These are phyloP conservation scores for Acanthosoma haemorrhoidale DNA, from an alignment of 2,888 invertebrate genomes.

Conservation along the genomic window DNA sequence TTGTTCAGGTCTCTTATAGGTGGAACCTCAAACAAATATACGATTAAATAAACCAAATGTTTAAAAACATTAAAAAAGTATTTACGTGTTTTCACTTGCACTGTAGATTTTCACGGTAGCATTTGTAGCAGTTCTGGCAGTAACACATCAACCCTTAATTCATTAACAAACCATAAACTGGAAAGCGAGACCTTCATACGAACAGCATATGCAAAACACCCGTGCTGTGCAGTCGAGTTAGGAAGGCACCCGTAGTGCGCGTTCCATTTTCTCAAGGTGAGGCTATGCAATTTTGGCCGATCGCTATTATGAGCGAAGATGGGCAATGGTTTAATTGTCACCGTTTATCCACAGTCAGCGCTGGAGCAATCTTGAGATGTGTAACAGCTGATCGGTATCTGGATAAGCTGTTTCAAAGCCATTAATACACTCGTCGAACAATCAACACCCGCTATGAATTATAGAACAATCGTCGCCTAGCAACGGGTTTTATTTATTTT, in stretches of 20 bases:
- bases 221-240: background rate
- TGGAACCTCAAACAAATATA: too few relatives aligned
- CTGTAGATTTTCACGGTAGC: too few relatives aligned
- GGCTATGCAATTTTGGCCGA: background rate
- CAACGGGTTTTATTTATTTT: too few relatives aligned
- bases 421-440: background rate
- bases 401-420: background rate
- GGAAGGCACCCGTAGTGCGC: background rate
- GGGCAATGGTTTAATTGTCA: background rate
- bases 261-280: background rate
- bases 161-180: too few relatives aligned
- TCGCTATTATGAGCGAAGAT: background rate
- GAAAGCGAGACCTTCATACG: too few relatives aligned
- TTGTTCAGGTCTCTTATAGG: too few relatives aligned
- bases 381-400: background rate
- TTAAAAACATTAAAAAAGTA: too few relatives aligned
- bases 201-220: too few relatives aligned
- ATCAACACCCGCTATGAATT: background rate
- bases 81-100: too few relatives aligned
- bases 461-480: background rate
- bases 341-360: background rate
- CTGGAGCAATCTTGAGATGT: background rate
- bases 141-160: too few relatives aligned
- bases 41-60: too few relatives aligned
- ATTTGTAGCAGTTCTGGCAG: too few relatives aligned